These are phyloP conservation scores for Drosophila takahashii DNA, from an alignment of 1,140 invertebrate species.

Conservation along the genomic window DNA sequence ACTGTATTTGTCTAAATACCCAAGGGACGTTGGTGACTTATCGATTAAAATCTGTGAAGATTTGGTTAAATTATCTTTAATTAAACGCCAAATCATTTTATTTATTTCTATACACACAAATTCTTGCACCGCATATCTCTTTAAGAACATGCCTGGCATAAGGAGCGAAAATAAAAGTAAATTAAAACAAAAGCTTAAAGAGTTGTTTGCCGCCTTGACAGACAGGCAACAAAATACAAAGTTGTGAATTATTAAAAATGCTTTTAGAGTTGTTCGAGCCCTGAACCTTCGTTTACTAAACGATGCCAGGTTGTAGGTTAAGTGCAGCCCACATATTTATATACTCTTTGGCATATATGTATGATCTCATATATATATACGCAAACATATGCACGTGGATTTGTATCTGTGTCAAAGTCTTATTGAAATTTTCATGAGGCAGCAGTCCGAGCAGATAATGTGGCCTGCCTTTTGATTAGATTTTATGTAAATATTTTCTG, in stretches of 20 bases:
- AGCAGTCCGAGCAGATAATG: slow-evolving; percentile 63
- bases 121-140: background rate
- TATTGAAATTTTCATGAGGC: slow-evolving; percentile 77
- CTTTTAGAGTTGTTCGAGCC: slow-evolving; percentile 63
- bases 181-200: slow-evolving; percentile 63
- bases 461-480: slow-evolving; percentile 77
- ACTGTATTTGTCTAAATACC: background rate
- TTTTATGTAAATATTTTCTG: slow-evolving; percentile 77
- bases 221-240: slow-evolving; percentile 37
- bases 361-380: background rate
- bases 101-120: background rate
- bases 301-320: slow-evolving; percentile 43
- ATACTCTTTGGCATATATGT: slow-evolving; percentile 12
- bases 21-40: background rate
- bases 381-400: slow-evolving; percentile 41
- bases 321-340: slow-evolving; percentile 41
- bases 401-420: slow-evolving; percentile 53
- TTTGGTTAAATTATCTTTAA: background rate
- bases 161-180: slow-evolving; percentile 2
- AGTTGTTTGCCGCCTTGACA: slow-evolving; percentile 61
- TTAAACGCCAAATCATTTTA: background rate
- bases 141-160: background rate
- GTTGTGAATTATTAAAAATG: slow-evolving; percentile 76
- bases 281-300: slow-evolving; percentile 27
- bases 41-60: background rate